These are phyloP conservation scores for Lordiphosa andalusiaca DNA, from an alignment of 2,888 invertebrate species.

Conservation along the genomic window DNA sequence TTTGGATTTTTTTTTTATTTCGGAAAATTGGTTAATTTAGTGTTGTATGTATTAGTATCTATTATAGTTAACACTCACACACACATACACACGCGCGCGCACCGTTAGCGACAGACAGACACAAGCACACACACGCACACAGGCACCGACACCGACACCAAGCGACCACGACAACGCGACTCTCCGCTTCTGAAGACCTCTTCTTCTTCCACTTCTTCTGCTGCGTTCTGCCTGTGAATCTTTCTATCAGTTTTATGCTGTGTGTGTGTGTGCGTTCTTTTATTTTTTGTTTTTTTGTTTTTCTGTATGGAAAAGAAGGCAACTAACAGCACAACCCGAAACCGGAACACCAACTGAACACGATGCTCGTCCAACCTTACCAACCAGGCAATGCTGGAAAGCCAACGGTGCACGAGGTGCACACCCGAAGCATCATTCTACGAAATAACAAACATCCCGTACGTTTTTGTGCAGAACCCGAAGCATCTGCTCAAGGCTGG, in stretches of 20 bases:
- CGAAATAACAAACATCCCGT: conserved; percentile 23
- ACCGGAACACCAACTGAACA: conserved; percentile 81
- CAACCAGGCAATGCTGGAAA: conserved; percentile 74
- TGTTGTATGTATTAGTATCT: conserved; percentile 29
- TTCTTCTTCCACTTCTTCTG: conserved; percentile 21
- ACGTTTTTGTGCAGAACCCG: conserved; percentile 2
- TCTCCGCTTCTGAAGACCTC: conserved; percentile 31
- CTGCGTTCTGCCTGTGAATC: conserved; percentile 48
- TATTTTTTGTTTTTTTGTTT: conserved; percentile 4
- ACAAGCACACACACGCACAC: conserved; percentile 33
- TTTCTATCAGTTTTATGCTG: conserved; percentile 26
- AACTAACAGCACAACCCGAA: conserved; percentile 81
- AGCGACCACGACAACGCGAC: conserved; percentile 49
- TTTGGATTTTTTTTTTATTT: conserved; percentile 9
- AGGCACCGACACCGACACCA: conserved; percentile 40
- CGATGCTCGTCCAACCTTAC: conserved; percentile 63
- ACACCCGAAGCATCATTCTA: conserved; percentile 37
- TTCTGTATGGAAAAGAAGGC: conserved; percentile 78
- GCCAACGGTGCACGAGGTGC: conserved; percentile 12
- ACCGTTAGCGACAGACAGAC: conserved; percentile 69
- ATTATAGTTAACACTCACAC: conserved; percentile 50
- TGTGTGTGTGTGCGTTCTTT: conserved; percentile 1
- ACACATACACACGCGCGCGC: conserved; percentile 55
- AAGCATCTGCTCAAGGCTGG: conserved; percentile 13
- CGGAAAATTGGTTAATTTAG: conserved; percentile 18